phyloP scores from a whole-genome alignment of 2,113 vertebrate species.

The Cololabis saira region DNA sequence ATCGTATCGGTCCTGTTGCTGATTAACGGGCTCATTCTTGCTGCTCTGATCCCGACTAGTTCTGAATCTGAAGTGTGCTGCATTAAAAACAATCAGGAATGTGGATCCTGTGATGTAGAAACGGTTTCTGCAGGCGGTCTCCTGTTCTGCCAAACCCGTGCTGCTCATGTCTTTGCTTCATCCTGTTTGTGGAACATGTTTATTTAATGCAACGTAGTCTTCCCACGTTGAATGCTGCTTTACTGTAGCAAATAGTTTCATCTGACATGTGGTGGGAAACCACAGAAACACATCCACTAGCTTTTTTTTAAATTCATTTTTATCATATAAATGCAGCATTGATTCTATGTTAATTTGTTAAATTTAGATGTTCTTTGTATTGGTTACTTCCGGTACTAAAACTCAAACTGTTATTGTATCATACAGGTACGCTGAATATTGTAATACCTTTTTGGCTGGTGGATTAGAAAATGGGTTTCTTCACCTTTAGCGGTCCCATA shows the following conservation, averaged over 20 bases:
- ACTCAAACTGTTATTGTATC: no score
- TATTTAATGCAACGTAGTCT: background rate
- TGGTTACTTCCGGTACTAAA: no score
- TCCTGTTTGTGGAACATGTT: background rate
- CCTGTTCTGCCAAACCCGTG: conserved; percentile 37
- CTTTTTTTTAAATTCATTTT: background rate
- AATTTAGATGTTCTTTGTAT: no score
- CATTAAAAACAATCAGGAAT: conserved; percentile 1
- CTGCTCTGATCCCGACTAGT: background rate
- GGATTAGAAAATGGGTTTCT: no score
- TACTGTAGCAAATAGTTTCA: no score
- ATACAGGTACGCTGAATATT: no score
- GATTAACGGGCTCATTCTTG: background rate
- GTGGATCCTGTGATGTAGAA: conserved; percentile 2
- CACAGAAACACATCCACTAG: background rate
- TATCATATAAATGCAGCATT: no score
- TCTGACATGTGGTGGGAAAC: background rate
- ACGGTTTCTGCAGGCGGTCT: conserved; percentile 3
- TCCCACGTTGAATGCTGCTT: conserved; percentile 18
- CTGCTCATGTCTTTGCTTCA: conserved; percentile 4
- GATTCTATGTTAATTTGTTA: no score
- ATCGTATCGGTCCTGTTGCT: background rate
- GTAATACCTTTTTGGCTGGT: no score
- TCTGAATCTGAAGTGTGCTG: background rate
- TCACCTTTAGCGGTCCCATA: background rate